Evolutionary conservation across 2,797 vertebrate genomes (phyloP).

Genomic region (Eulemur coronatus): DNA sequence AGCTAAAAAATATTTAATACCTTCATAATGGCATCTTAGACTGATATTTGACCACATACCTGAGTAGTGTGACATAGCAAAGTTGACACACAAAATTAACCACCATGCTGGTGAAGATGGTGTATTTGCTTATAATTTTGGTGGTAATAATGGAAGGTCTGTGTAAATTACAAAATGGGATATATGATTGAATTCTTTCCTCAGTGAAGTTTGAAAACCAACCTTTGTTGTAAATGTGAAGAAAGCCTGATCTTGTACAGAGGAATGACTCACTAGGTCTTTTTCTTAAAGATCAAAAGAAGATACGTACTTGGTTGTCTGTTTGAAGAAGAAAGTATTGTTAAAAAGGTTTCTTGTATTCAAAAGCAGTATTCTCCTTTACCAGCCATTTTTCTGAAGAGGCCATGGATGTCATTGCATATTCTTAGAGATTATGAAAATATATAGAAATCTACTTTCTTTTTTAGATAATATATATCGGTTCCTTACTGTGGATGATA

Average conservation of each 20-base stretch:
- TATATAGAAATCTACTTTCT: background rate
- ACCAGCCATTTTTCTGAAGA: background rate
- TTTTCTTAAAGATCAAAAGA: background rate
- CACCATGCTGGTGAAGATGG: no score
- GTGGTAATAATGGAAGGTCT: background rate
- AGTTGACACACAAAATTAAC: background rate
- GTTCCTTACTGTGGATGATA: background rate
- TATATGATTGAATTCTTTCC: background rate
- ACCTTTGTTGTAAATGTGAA: background rate
- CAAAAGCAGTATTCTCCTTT: background rate
- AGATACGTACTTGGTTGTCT: background rate
- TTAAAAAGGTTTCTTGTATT: background rate
- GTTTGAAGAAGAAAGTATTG: background rate
- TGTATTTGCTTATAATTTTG: background rate
- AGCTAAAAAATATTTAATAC: background rate
- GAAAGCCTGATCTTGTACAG: background rate
- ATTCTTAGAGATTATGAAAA: background rate
- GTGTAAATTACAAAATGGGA: background rate
- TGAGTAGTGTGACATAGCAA: background rate
- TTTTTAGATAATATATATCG: background rate
- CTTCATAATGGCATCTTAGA: background rate
- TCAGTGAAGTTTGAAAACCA: background rate
- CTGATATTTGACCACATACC: background rate
- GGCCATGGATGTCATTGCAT: background rate
- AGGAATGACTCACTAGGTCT: background rate